Percentiles rank a stretch among this genome's conserved stretches.
Evolutionary conservation across 2,797 vertebrate genomes (phyloP).

Genomic region (Cheirogaleus major): DNA sequence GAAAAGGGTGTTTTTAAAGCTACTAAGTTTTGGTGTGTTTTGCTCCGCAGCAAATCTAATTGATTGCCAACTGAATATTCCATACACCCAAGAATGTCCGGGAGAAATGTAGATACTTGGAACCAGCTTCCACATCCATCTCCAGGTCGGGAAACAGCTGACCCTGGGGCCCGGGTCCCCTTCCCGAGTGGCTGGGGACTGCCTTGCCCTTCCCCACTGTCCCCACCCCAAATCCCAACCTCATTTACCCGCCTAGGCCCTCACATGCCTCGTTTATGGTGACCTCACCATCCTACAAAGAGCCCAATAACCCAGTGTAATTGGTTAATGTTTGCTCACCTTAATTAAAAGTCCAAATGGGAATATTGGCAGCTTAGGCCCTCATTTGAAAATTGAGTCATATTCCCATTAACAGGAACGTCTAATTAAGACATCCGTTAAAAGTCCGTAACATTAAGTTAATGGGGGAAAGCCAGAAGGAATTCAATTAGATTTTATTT

Average conservation of each 20-base stretch:
- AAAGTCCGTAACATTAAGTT: slow-evolving; percentile 83
- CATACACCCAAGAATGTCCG: background rate
- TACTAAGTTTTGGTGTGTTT: background rate
- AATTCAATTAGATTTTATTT: slow-evolving; percentile 78
- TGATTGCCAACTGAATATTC: background rate
- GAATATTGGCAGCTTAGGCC: slow-evolving; percentile 76
- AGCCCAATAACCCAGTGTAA: slow-evolving; percentile 54
- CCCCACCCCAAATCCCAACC: background rate
- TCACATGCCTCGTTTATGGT: background rate
- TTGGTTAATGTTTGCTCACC: slow-evolving; percentile 71
- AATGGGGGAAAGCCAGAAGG: slow-evolving; percentile 76
- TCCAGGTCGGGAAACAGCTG: background rate
- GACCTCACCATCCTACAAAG: slow-evolving; percentile 35
- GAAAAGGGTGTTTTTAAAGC: background rate
- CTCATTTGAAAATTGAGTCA: slow-evolving; percentile 78
- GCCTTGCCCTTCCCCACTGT: background rate
- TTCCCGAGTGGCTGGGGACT: background rate
- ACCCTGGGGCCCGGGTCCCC: rapidly evolving
- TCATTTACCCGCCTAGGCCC: background rate
- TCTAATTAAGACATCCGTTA: slow-evolving; percentile 86
- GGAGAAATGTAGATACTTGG: background rate
- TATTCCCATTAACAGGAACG: slow-evolving; percentile 80
- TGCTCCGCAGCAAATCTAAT: background rate
- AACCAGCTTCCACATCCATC: background rate
- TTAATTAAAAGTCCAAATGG: slow-evolving; percentile 80